These are phyloP conservation scores for Neogobius melanostomus DNA, from an alignment of 2,113 vertebrate species.

Conservation along the genomic window DNA sequence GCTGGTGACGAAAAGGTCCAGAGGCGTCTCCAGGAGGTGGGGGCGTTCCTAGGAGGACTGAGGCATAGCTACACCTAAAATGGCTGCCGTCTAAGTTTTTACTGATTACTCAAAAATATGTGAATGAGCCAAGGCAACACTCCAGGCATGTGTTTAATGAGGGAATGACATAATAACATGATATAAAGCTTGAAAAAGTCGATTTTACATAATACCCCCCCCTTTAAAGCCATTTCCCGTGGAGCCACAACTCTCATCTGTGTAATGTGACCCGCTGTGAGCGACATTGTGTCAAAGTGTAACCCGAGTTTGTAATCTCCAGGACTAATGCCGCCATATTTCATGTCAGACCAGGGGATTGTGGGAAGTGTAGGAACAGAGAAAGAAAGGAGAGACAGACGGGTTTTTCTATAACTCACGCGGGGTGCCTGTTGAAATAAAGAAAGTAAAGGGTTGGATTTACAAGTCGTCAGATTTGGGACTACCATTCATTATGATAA, in stretches of 20 bases:
- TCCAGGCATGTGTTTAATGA: no score
- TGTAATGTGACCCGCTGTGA: constrained; percentile 9
- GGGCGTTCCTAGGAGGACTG: no score
- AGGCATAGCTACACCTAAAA: no score
- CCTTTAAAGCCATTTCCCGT: constrained; percentile 18
- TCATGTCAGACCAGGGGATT: constrained; percentile 19
- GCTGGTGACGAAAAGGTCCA: no score
- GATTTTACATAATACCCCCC: no score
- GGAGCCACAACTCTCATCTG: constrained; percentile 9
- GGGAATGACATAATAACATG: no score
- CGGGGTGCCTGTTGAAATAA: constrained; percentile 17
- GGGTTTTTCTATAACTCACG: constrained; percentile 29
- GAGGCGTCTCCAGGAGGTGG: no score
- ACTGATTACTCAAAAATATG: no score
- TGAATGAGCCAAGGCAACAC: no score
- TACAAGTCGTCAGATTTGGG: no score
- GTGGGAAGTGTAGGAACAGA: constrained; percentile 13
- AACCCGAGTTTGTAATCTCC: background rate
- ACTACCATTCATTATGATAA: background rate
- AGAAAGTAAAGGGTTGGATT: background rate
- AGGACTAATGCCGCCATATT: constrained; percentile 9
- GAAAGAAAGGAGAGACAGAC: constrained; percentile 17
- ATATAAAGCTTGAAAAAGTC: no score
- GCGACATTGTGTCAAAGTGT: background rate
- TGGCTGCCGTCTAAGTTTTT: no score